Percentiles rank a stretch among this genome's conserved stretches.
phyloP scores from a whole-genome alignment of 2,113 vertebrate genomes.

The Tamias sibiricus region DNA sequence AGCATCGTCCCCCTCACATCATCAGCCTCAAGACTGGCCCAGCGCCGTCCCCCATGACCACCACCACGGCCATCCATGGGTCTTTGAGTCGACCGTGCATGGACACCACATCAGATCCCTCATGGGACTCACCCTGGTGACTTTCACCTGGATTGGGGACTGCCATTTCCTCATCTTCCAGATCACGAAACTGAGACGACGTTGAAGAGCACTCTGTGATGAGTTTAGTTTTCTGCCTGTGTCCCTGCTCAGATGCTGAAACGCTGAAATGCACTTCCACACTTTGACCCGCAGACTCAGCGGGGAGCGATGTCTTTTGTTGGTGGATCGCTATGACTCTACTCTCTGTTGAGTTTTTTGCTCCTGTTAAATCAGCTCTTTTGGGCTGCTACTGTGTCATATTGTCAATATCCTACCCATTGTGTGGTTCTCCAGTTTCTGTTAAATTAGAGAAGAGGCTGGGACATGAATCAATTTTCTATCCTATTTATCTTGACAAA shows the following conservation, averaged over 20 bases:
- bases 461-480: slow-evolving; percentile 77
- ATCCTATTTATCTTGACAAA: slow-evolving; percentile 79
- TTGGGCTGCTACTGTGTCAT: neutral
- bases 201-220: neutral
- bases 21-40: too few species aligned
- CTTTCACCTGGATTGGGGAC: accelerated
- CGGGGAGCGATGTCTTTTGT: neutral
- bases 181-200: neutral
- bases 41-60: neutral
- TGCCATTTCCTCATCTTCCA: neutral
- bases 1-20: accelerated
- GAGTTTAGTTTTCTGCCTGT: neutral
- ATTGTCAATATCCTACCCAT: slow-evolving; percentile 52
- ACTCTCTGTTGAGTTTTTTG: neutral
- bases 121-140: neutral
- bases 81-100: accelerated
- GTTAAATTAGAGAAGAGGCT: slow-evolving; percentile 63
- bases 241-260: neutral
- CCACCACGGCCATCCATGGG: neutral
- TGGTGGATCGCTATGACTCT: neutral
- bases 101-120: neutral
- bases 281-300: neutral
- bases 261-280: neutral
- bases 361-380: neutral
- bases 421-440: slow-evolving; percentile 28